phyloP scores from a whole-genome alignment of 2,888 invertebrate genomes.

The Drosophila incognita region DNA sequence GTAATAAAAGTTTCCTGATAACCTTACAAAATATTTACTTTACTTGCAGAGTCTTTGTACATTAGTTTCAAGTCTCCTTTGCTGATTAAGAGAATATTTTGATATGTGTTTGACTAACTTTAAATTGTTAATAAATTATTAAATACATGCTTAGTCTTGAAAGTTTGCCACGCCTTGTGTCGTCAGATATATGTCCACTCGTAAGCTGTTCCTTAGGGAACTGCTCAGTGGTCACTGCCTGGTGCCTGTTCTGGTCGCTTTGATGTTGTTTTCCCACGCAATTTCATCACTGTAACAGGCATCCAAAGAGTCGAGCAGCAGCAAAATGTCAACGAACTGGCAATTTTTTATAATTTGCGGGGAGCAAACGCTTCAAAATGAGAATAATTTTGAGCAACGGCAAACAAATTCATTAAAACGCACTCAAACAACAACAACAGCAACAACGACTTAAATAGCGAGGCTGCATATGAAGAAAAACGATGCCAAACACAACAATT shows the following conservation, averaged over 20 bases:
- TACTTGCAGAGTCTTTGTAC: background rate
- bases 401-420: conserved; percentile 56
- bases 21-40: no score
- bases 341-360: conserved; percentile 54
- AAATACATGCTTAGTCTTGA: background rate
- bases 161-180: no score
- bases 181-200: background rate
- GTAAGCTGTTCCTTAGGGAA: background rate
- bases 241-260: background rate
- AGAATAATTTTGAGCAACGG: conserved; percentile 41
- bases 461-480: conserved; percentile 58
- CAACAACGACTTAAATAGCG: conserved; percentile 6
- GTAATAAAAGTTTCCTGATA: background rate
- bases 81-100: background rate
- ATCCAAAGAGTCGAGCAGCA: conserved; percentile 12
- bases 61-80: background rate
- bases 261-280: conserved; percentile 47
- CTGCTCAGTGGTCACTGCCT: conserved; percentile 7
- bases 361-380: conserved; percentile 31
- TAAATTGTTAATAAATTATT: background rate
- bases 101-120: background rate
- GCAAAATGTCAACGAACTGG: conserved; percentile 46
- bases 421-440: conserved; percentile 16
- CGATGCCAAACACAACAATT: conserved; percentile 60
- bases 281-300: conserved; percentile 37